Evolutionary conservation across 2,797 vertebrate species (phyloP), one percentile per base, ranked within the genome.

Genomic region (Numenius phaeopus): DNA sequence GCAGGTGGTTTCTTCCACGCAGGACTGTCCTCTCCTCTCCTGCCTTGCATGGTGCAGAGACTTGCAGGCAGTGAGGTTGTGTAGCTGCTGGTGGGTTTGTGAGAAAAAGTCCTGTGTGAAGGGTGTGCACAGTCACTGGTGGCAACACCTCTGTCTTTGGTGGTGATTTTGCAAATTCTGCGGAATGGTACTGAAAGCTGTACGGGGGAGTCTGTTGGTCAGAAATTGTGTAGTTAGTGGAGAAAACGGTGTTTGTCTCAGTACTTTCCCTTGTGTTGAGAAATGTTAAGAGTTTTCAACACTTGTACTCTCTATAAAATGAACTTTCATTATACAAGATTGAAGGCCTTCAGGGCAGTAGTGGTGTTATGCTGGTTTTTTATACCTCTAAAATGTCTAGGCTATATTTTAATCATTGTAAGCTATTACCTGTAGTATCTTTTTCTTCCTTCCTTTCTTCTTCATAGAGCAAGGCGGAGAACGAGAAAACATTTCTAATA

Each of bases 121-220:
- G 24, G 18, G 24, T 0, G 0, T 44, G 23, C 7, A 1, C 11
- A 32, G 75, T 32, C 32, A 14, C 4, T 22, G 32, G 21, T 0
- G 1, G 42, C 3, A 1, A 9, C 24, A 8, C 17, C 5, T 42
- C 47, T 42, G 20, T 42, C 40, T 55, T 57, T 30, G 14, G 6
- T 50, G 26, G 21, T n/a, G 30, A 24, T 52, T 42, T 59, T 76
- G 24, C n/a, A n/a, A 23, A 47, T 76, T 67, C n/a, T 42, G 46
- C 24, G n/a, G 18, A 71, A 47, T 20, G 29, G 2, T 30, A 20
- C 6, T 0, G 0, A 55, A 81, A 85, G 40, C 57, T 2, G 0
- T 24, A 4, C 24, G 9, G 22, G 40, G 24, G 14, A 8, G 2
- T 54, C 8, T 59, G 9, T 44, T 66, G 21, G 22, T 61, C 26